Conservation (phyloP, 2,113 vertebrate genomes). For the Proterorhinus semilunaris region DNA sequence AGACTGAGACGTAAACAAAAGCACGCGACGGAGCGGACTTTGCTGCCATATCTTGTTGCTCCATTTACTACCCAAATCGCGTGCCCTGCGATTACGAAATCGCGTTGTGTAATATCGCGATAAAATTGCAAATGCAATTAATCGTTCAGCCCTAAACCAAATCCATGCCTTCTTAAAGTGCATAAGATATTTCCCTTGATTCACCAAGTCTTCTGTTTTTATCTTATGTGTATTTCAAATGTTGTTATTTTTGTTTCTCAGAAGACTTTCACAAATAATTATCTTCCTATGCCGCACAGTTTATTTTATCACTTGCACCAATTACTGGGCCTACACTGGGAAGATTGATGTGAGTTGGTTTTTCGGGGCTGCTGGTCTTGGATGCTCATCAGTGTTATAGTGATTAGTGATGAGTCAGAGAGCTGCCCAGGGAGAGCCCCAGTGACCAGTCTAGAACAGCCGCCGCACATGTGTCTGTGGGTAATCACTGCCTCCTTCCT, state of each 20-base stretch:
- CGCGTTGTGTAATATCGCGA: no score
- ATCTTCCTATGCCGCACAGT: conserved; percentile 10
- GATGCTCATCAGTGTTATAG: conserved; percentile 53
- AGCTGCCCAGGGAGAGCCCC: conserved; percentile 44
- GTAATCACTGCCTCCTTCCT: conserved; percentile 29
- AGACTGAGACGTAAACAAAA: no score
- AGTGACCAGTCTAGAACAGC: conserved; percentile 35
- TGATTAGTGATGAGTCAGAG: conserved; percentile 54
- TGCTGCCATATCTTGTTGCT: no score
- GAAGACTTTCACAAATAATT: background rate
- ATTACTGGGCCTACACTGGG: conserved; percentile 27
- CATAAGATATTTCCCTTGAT: no score
- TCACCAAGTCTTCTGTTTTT: background rate
- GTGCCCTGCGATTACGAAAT: no score
- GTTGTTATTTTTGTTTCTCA: background rate
- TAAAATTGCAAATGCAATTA: no score
- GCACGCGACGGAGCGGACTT: no score
- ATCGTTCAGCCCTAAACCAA: no score
- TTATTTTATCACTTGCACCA: conserved; percentile 20
- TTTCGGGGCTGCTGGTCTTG: conserved; percentile 20
- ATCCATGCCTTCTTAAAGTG: no score
- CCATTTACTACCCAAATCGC: no score
- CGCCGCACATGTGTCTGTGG: conserved; percentile 31
- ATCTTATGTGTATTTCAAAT: conserved; percentile 4
- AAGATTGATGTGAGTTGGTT: conserved; percentile 27